phyloP scores from a whole-genome alignment of 1,140 invertebrate species.

The Ganaspis sp. region DNA sequence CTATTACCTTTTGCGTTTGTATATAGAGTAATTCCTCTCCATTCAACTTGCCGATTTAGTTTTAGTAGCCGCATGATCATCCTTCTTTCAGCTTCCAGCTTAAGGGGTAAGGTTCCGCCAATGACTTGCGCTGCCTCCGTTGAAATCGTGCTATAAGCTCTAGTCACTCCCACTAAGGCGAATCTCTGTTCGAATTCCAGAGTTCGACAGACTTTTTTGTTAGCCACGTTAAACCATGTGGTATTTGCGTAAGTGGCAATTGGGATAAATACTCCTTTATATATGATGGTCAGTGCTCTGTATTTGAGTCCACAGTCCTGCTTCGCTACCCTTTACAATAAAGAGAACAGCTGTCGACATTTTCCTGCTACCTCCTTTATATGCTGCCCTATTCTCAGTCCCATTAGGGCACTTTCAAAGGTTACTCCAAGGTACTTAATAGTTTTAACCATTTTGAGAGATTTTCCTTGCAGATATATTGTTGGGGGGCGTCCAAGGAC shows the following conservation, averaged over 20 bases:
- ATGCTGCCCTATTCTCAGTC: constrained; percentile 27
- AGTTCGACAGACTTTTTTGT: background rate
- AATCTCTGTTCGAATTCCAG: constrained; percentile 44
- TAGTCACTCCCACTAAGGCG: constrained; percentile 46
- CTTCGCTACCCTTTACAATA: background rate
- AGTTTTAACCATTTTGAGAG: background rate
- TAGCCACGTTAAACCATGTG: background rate
- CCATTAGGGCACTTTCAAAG: background rate
- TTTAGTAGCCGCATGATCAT: too few relatives aligned
- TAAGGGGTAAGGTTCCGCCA: constrained; percentile 37
- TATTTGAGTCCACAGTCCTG: background rate
- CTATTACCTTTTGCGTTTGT: too few relatives aligned
- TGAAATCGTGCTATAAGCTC: constrained; percentile 53
- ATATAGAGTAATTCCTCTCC: too few relatives aligned
- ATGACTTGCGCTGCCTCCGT: constrained; percentile 44
- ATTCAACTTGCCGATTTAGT: too few relatives aligned
- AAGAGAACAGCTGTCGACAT: background rate
- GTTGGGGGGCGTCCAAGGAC: constrained; percentile 7
- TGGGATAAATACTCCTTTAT: background rate
- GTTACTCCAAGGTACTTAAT: constrained; percentile 45
- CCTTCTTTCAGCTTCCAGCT: constrained; percentile 20
- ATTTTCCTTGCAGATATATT: background rate
- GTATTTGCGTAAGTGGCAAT: background rate
- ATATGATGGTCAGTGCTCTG: background rate
- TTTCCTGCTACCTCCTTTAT: background rate